A percentile compares a stretch with the other conserved stretches of the same genome.
Evolutionary conservation across 2,797 vertebrate genomes (phyloP).

Genomic region (Tachyglossus aculeatus): DNA sequence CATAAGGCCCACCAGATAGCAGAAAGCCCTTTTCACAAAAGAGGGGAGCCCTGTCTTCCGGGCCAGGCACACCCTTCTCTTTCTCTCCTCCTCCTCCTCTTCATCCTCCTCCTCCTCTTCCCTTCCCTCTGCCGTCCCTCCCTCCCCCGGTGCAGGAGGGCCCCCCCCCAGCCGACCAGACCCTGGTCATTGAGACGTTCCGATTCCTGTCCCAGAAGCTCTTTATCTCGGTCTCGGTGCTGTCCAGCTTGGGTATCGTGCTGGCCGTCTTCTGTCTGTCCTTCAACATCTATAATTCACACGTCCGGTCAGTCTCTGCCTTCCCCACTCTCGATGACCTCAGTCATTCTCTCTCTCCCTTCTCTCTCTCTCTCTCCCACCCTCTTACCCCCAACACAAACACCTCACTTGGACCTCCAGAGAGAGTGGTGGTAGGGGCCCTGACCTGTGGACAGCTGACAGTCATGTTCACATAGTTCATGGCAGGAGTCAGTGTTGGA

Average conservation of each 20-base stretch:
- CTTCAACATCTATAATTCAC: conserved; percentile 95
- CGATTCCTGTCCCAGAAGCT: conserved; percentile 93
- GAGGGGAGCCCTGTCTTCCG: no score
- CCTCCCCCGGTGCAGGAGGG: conserved; percentile 70
- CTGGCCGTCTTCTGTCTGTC: conserved; percentile 89
- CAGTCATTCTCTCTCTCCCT: not conserved
- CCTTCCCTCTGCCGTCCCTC: conserved; percentile 8
- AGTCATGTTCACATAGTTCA: not conserved
- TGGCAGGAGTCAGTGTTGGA: not conserved
- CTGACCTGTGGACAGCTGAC: no score
- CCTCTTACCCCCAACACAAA: conserved; percentile 4
- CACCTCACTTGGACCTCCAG: no score
- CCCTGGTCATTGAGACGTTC: conserved; percentile 89
- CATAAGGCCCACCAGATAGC: no score
- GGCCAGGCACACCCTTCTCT: no score
- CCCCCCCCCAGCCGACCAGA: conserved; percentile 88
- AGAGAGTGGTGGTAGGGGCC: no score
- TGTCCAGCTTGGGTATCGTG: conserved; percentile 89
- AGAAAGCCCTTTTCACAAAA: no score
- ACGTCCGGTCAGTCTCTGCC: conserved; percentile 82
- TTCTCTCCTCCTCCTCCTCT: not conserved
- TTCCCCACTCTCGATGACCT: not conserved
- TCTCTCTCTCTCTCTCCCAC: not conserved
- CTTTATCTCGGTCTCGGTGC: conserved; percentile 88
- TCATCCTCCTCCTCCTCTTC: conserved; percentile 16